Base-by-base conservation (phyloP, 2,797 vertebrate species). In the Manis crassicaudata region DNA sequence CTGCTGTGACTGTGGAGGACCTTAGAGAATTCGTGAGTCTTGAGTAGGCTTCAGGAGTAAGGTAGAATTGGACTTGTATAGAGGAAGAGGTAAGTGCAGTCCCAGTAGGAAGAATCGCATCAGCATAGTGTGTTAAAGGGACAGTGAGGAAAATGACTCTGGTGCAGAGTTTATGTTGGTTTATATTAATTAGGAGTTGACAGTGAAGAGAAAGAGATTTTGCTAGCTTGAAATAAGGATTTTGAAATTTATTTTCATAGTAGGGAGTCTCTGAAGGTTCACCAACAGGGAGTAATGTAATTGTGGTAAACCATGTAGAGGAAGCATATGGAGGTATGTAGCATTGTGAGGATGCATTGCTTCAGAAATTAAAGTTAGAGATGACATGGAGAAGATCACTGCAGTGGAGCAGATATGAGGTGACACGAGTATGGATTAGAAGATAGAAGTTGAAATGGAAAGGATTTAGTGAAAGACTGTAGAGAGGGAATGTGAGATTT, bases 201-300 rank as follows among this genome's bases (percentile, higher is more conserved):
- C 52, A 88, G n/a, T 65, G 23, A 65, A 32, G 11, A 37, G 85
- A 92, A 80, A 75, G 62, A 91, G 29, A 54, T 91, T 73, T 72
- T 76, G 40, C 37, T 77, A 60, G 17, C 35, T 46, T 77, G 27
- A n/a, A 84, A 37, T 37, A 54, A 37, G 58, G 46, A 75, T 83
- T 90, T 88, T 77, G 46, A 77, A 83, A 65, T 87, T 83, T 95
- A 37, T 90, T 80, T 94, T 87, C 67, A 65, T 81, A 90, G 18
- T 94, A 77, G 83, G 58, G 60, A 76, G 35, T 70, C 56, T 25
- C 6, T 83, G 63, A 89, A 94, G 40, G 68, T 72, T 93, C 94
- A 20, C 32, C 5, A 92, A 46, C 20, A 23, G 50, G 12, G n/a
- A 54, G 25, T 92, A 29, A 73, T 46, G 79, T 32, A 63, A 21